phyloP scores from a whole-genome alignment of 2,888 invertebrate species.

The Melipona beecheii region DNA sequence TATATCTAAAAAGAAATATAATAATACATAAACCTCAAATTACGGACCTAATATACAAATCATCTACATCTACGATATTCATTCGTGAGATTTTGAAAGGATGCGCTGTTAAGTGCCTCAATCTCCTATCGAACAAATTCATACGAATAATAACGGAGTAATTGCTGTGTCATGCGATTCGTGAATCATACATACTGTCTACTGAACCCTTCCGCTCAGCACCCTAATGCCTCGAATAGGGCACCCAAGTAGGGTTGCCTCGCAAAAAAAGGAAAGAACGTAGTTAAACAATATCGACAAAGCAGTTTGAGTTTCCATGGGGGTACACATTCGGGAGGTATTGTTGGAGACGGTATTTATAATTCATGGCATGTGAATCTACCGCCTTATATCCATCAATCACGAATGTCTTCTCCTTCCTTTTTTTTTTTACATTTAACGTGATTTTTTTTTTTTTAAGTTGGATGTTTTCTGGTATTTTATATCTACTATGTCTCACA shows the following conservation, averaged over 20 bases:
- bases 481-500: background rate
- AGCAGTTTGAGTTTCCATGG: conserved; percentile 3
- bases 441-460: background rate
- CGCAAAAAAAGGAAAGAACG: conserved; percentile 1
- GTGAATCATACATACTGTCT: conserved; percentile 32
- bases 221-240: background rate
- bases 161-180: conserved; percentile 7
- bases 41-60: conserved; percentile 13
- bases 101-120: conserved; percentile 40
- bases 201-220: background rate
- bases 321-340: background rate
- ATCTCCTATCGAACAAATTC: conserved; percentile 27
- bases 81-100: conserved; percentile 7
- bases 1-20: too few species aligned
- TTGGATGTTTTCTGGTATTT: background rate
- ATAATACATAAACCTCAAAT: background rate
- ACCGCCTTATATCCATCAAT: conserved; percentile 1
- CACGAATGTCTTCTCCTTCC: background rate
- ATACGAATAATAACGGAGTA: conserved; percentile 23
- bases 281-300: conserved; percentile 14
- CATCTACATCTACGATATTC: background rate
- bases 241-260: background rate
- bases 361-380: conserved; percentile 20
- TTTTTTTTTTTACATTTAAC: background rate
- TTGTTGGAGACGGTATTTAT: conserved; percentile 17